Evolutionary conservation across 2,113 vertebrate genomes (phyloP).

Genomic region (Daboia siamensis): DNA sequence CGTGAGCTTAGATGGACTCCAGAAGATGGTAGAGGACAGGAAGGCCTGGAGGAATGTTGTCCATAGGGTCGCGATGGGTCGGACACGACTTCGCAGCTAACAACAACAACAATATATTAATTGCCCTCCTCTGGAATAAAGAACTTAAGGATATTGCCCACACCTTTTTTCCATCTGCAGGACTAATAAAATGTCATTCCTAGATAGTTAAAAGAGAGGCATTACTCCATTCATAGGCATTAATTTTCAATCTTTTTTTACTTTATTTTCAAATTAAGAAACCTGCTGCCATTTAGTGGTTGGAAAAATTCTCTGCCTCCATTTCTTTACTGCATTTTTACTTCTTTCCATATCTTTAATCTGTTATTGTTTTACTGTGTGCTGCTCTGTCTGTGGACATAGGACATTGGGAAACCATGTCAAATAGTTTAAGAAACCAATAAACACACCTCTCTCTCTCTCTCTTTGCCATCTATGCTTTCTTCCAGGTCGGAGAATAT

Average conservation of each 20-base stretch:
- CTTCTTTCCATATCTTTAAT: background rate
- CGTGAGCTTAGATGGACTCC: too few relatives aligned
- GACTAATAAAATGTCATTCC: background rate
- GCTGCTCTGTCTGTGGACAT: background rate
- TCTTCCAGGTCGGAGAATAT: too few relatives aligned
- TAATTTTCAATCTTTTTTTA: background rate
- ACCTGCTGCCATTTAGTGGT: background rate
- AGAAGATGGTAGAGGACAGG: too few relatives aligned
- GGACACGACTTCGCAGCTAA: too few relatives aligned
- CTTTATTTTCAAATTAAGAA: background rate
- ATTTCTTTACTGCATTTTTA: background rate
- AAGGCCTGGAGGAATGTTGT: too few relatives aligned
- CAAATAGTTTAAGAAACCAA: background rate
- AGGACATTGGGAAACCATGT: background rate
- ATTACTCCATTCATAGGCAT: background rate
- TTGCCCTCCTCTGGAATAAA: background rate
- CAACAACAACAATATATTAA: too few relatives aligned
- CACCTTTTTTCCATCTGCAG: background rate
- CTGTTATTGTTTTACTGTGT: background rate
- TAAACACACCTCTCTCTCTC: background rate
- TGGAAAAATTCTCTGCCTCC: background rate
- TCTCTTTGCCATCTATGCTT: too few relatives aligned
- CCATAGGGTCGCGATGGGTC: too few relatives aligned
- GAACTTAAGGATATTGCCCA: background rate
- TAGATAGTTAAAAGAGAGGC: background rate